Base-by-base conservation (phyloP, 2,113 vertebrate genomes). In the Hippocampus abdominalis region DNA sequence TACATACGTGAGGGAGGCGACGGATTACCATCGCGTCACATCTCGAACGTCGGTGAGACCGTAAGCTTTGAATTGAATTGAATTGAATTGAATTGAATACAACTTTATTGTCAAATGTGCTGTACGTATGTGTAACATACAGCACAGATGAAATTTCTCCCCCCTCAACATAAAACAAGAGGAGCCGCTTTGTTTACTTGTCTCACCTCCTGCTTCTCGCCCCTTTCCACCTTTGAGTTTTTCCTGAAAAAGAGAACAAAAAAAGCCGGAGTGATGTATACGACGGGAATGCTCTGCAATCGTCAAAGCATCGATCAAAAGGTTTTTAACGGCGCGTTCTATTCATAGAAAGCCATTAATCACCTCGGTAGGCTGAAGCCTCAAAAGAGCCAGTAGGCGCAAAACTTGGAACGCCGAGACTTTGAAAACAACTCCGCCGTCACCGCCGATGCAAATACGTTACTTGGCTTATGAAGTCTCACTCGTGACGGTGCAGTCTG, bases 321-420 rank as follows among this genome's bases (percentile, higher is more conserved):
- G 64, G 76, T n/a, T 80, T 84, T 85, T 84, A 83, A 83, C 57
- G 27, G 59, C 0, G 42, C 32, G 80, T 85, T 80, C 82, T 88
- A 81, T 87, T 86, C 82, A 86, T 78, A 74, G 81, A 83, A 74
- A 80, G 81, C 81, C 83, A 86, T 90, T 88, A 88, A 84, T 90
- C 85, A 88, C 74, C 72, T 77, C 67, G 73, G 68, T 78, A 60
- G 72, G 60, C 70, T 60, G 60, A 62, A 44, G 75, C 73, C 68
- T 84, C 78, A 63, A 75, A 75, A 80, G 64, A 75, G 66, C 81
- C 79, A 53, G 70, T 59, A 64, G 57, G 80, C 65, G 16, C 48
- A 29, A 67, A 79, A 85, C 61, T 74, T 73, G 40, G 40, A 42
- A 63, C 20, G 20, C 3, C 61, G 32, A 13, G 61, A 63, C 39